Conservation (phyloP, 1,140 invertebrate genomes). For the Zaprionus vittiger region DNA sequence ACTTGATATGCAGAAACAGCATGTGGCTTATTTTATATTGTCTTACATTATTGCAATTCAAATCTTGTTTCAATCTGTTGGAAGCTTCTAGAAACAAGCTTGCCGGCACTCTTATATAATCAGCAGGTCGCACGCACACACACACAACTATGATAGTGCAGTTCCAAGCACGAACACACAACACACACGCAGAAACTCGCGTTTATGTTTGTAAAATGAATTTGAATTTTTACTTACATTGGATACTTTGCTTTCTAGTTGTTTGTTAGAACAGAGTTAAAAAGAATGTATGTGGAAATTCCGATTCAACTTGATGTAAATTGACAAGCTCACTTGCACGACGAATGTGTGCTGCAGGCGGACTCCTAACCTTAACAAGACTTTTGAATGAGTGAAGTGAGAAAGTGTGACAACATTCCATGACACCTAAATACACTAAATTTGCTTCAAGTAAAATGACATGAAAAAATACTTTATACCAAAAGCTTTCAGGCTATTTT, state of each 20-base stretch:
- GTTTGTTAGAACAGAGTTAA: constrained; percentile 36
- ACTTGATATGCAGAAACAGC: background rate
- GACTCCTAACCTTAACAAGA: constrained; percentile 58
- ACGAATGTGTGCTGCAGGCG: constrained; percentile 59
- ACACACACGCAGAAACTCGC: constrained; percentile 1
- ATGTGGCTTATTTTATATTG: background rate
- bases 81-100: constrained; percentile 65
- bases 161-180: background rate
- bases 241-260: constrained; percentile 32
- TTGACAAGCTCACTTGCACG: constrained; percentile 66
- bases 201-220: background rate
- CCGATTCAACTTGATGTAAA: constrained; percentile 62
- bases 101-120: constrained; percentile 64
- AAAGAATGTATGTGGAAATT: constrained; percentile 27
- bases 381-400: constrained; percentile 39
- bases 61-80: background rate
- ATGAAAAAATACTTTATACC: background rate
- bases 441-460: background rate
- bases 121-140: constrained; percentile 12
- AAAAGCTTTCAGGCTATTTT: background rate
- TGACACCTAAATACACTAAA: background rate
- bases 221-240: constrained; percentile 55
- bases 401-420: constrained; percentile 6
- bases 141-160: constrained; percentile 32
- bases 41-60: constrained; percentile 6